A percentile compares a stretch with the other conserved stretches of the same genome.
Conservation (phyloP, 2,113 vertebrate genomes). For the Ctenomys sociabilis region DNA sequence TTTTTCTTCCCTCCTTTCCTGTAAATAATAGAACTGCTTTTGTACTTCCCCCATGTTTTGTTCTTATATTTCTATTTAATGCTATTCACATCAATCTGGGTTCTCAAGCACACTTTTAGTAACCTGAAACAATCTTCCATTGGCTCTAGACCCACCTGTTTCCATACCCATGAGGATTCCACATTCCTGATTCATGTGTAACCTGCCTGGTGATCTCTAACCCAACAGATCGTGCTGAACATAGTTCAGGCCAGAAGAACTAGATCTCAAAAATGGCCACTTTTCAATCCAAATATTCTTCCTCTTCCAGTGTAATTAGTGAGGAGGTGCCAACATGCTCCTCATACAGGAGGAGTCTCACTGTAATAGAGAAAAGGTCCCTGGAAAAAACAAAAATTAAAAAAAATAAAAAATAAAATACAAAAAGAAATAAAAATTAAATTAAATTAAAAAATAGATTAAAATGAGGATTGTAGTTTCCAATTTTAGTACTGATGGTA, state of each 20-base stretch:
- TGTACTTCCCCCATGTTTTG: neutral
- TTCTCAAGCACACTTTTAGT: neutral
- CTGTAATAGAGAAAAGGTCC: neutral
- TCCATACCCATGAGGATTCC: neutral
- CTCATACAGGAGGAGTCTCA: neutral
- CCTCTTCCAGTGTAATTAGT: neutral
- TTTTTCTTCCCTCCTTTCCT: neutral
- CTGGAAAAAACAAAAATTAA: no score
- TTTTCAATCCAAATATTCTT: slow-evolving; percentile 8
- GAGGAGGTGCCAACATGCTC: neutral
- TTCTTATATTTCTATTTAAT: neutral
- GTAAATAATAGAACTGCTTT: neutral
- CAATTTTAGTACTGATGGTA: neutral
- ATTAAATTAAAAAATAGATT: no score
- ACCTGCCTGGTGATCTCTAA: neutral
- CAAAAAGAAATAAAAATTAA: no score
- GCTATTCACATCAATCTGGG: neutral
- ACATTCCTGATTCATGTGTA: neutral
- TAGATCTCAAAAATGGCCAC: neutral
- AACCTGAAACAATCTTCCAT: neutral
- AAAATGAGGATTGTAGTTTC: neutral
- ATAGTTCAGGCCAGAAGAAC: neutral
- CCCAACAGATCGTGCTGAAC: neutral
- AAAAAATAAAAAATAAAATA: no score
- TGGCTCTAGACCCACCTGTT: neutral